Base-by-base conservation (phyloP, 1,140 invertebrate genomes). In the Sitophilus oryzae region DNA sequence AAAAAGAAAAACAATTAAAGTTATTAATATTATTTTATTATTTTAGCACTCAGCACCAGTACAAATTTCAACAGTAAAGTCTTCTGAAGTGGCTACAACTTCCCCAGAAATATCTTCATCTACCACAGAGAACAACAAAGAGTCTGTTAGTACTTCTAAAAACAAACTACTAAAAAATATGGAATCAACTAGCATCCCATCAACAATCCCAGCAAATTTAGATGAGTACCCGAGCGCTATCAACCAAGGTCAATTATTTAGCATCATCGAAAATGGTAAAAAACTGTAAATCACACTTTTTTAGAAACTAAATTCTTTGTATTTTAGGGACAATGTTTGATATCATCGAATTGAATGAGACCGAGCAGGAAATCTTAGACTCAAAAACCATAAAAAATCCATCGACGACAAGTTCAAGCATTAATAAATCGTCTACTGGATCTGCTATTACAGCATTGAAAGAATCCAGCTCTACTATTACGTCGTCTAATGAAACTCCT, bases 181-280 rank as follows among this genome's bases (percentile, higher is more conserved):
- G n/a, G n/a, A n/a, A n/a, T n/a, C n/a, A n/a, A n/a, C n/a, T n/a
- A n/a, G n/a, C n/a, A n/a, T n/a, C n/a, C n/a, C 22, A 2, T 23
- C 53, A 4, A 18, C 20, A 8, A 36, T 52, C 22, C 44, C 51
- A 40, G 46, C 23, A 14, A 58, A 50, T 19, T 30, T 37, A 21
- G 51, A 46, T 1, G 70, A 71, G 53, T 72, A 64, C 60, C 64
- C 68, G 0, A 66, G 66, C 48, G 69, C 64, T 16, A 72, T 71
- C 35, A 71, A 63, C 57, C 70, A 72, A 52, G 70, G 70, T 19
- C 70, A 72, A 56, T 52, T 72, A 11, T 72, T 71, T 52, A 67
- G 68, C 38, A 68, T 71, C 23, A 67, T 71, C n/a, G 67, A 68
- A 48, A 71, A 71, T 55, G 69, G 66, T 66, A 63, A 54, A n/a